Evolutionary conservation across 2,113 vertebrate genomes (phyloP), one percentile per base, ranked within the genome.

Genomic region (Cnemophilus loriae): DNA sequence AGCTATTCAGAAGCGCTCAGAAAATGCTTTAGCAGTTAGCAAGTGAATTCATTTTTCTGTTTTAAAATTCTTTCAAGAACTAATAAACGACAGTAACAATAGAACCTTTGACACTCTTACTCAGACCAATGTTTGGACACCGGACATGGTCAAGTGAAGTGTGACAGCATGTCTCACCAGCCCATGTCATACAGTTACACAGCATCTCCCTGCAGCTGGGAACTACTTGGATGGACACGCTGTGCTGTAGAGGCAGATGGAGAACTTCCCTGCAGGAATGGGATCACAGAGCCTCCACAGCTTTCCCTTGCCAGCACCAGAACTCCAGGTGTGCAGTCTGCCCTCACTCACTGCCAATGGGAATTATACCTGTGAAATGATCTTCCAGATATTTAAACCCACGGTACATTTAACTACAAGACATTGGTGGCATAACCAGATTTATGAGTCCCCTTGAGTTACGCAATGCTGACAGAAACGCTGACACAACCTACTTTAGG

Each of bases 41-140:
- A 73, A 87, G 56, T 50, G 22, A 90, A 85, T 65, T 76, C 3
- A 71, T 88, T 93, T 71, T 84, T 74, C 73, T 90, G 52, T 47
- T 91, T 92, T 68, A 87, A 87, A 89, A 78, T 87, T 90, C 80
- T 92, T 93, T 92, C 24, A 59, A 82, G 80, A 93, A 84, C 1
- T 52, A 81, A 89, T 63, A 55, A 84, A 87, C 86, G 44, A 60
- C 0, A 32, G 19, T 60, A 84, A 78, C 68, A 73, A 69, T 20
- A 68, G 90, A 90, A 82, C 55, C 67, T 87, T 71, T 77, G 74
- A 91, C 69, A 78, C n/a, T 82, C 39, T 75, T 73, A 73, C 59
- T 93, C 78, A 94, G 79, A 59, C 64, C 73, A 90, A 52, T 81
- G 71, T 94, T 89, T 92, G 93, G 75, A 88, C 82, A 86, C 60